phyloP scores from a whole-genome alignment of 2,888 invertebrate genomes.

The Apodemia hepburni region DNA sequence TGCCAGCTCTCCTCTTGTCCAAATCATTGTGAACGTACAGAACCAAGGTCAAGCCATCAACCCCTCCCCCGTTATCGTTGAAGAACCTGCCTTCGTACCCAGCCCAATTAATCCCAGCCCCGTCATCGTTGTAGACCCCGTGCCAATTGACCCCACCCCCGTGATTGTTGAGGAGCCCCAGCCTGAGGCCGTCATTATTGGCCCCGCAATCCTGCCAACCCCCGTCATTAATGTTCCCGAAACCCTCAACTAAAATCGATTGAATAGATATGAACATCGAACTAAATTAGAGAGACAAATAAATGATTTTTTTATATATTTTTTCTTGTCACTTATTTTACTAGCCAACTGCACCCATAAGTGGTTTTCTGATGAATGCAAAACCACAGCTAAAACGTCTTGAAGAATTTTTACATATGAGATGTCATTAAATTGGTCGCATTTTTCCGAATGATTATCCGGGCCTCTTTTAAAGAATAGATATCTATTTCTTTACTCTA shows the following conservation, averaged over 20 bases:
- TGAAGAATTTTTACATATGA: too few relatives aligned
- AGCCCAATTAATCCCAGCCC: constrained; percentile 27
- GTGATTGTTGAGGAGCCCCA: constrained; percentile 9
- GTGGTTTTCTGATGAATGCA: too few relatives aligned
- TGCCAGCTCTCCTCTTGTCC: constrained; percentile 33
- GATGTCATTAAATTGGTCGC: too few relatives aligned
- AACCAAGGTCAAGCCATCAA: constrained; percentile 23
- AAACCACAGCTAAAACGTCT: too few relatives aligned
- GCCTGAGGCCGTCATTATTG: neutral
- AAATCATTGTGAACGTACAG: constrained; percentile 32
- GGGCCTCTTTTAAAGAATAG: too few relatives aligned
- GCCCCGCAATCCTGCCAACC: neutral
- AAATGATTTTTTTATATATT: too few relatives aligned
- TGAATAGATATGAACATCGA: neutral
- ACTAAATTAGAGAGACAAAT: too few relatives aligned
- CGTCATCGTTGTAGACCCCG: constrained; percentile 30
- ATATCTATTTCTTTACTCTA: too few relatives aligned
- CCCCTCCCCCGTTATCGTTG: constrained; percentile 27
- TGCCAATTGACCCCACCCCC: constrained; percentile 25
- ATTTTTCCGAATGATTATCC: too few relatives aligned
- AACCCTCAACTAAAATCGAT: constrained; percentile 26
- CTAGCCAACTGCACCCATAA: neutral
- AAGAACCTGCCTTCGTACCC: constrained; percentile 21
- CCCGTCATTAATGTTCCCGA: constrained; percentile 24
- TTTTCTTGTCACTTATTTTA: neutral